phyloP scores from a whole-genome alignment of 1,140 invertebrate genomes.

The Harpegnathos saltator region DNA sequence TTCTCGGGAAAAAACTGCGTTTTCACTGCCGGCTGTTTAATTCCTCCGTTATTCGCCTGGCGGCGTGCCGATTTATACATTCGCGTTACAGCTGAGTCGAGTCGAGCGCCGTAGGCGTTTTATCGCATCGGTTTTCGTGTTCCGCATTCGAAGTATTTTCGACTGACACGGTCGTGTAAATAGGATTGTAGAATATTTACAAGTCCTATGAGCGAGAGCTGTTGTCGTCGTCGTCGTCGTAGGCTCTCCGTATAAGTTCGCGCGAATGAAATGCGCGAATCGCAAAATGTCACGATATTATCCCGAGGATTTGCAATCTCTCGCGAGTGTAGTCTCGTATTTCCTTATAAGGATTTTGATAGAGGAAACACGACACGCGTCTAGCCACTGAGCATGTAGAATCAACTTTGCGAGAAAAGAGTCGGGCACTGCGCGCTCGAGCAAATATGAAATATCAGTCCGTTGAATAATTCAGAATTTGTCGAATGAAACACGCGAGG shows the following conservation, averaged over 20 bases:
- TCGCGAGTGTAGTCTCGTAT: background rate
- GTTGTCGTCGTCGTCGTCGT: background rate
- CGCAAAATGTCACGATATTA: conserved; percentile 11
- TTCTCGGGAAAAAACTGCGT: background rate
- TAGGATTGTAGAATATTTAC: conserved; percentile 51
- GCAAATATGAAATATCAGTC: too few relatives aligned
- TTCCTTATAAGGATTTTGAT: conserved; percentile 8
- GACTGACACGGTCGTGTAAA: conserved; percentile 21
- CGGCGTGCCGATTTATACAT: conserved; percentile 6
- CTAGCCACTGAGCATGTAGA: background rate
- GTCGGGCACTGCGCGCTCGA: too few relatives aligned
- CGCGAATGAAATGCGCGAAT: conserved; percentile 25
- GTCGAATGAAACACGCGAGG: too few relatives aligned
- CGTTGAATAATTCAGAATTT: too few relatives aligned
- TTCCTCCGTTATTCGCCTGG: conserved; percentile 32
- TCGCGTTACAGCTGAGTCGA: background rate
- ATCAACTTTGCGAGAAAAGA: background rate
- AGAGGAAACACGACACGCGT: background rate
- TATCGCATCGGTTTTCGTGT: conserved; percentile 30
- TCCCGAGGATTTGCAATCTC: background rate
- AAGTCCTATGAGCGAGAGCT: conserved; percentile 38
- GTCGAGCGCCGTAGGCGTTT: background rate
- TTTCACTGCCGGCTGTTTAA: conserved; percentile 10
- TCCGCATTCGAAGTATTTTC: conserved; percentile 32
- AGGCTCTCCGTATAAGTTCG: background rate